Base-by-base conservation (phyloP, 2,113 vertebrate species). In the Tamias sibiricus region DNA sequence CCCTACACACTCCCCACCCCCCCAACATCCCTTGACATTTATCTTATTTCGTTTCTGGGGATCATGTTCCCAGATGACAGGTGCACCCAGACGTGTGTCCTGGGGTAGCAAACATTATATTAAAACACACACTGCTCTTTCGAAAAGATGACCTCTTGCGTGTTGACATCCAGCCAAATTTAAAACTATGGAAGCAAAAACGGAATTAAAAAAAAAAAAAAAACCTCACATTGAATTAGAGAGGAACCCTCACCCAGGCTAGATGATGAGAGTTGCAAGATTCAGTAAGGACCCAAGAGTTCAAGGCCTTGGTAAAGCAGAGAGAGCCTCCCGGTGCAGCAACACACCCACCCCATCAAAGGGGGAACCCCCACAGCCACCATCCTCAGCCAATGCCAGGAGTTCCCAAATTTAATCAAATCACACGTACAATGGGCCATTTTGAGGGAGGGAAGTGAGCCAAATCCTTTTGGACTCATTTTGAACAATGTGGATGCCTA, bases 11-110 rank as follows among this genome's bases (percentile, higher is more conserved):
- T 26, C 26, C 85, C 80, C 90, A 76, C 20, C 40, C 74, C 47
- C 62, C 52, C 54, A 59, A 68, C 9, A 47, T 37, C 64, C 71
- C 54, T 40, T 32, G 47, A 90, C 76, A 69, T 54, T 93, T 54
- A 82, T 69, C 93, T 92, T 52, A 64, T 83, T 95, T 92, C 94
- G 20, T 81, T 83, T 87, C 75, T 57, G 16, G 84, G 74, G 92
- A 68, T 96, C 95, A n/a, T 69, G 86, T 94, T 96, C 79, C 90
- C 96, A 83, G 54, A 77, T 80, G 93, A 95, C 92, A 95, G 92
- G 85, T 59, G 77, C 91, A 59, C 81, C 68, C 2, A 74, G 42
- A 85, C 74, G 24, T 13, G 37, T 17, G 75, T 35, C 71, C 19
- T 26, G 49, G 62, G 52, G 40, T 12, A 35, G 87, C 84, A 81